Conservation (phyloP, 2,888 invertebrate species). For the Clivina fossor region DNA sequence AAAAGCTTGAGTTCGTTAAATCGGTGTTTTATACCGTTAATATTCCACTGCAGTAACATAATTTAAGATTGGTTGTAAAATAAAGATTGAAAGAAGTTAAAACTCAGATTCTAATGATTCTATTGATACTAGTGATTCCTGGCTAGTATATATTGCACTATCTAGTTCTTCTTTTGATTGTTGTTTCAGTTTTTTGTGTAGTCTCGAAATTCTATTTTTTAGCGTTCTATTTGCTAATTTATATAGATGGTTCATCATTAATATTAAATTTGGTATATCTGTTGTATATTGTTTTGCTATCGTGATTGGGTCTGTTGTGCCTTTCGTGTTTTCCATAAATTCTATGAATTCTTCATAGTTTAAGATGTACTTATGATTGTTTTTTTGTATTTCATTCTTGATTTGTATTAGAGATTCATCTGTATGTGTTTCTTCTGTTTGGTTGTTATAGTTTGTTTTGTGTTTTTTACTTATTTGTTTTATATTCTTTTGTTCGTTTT, state of each 20-base stretch:
- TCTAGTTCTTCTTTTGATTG: constrained; percentile 4
- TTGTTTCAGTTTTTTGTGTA: constrained; percentile 25
- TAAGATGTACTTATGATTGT: constrained; percentile 7
- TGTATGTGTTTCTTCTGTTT: no score
- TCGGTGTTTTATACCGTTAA: constrained; percentile 34
- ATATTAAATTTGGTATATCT: constrained; percentile 19
- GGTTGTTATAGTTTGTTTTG: no score
- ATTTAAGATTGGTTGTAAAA: no score
- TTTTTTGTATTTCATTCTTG: constrained; percentile 6
- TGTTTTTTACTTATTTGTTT: not conserved
- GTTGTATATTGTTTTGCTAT: constrained; percentile 15
- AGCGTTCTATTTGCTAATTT: constrained; percentile 13
- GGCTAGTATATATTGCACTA: not conserved
- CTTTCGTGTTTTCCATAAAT: not conserved
- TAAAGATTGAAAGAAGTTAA: no score
- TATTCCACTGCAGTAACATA: constrained; percentile 39
- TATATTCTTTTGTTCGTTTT: not conserved
- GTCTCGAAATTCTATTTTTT: constrained; percentile 25
- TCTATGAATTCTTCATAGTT: not conserved
- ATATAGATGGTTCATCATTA: constrained; percentile 24
- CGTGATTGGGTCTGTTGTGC: not conserved
- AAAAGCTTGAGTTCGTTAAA: constrained; percentile 32
- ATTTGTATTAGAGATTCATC: not conserved
- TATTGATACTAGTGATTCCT: constrained; percentile 5
- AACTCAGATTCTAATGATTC: no score